Base-by-base conservation (phyloP, 2,113 vertebrate species). In the Cyphomyrus discorhynchus region DNA sequence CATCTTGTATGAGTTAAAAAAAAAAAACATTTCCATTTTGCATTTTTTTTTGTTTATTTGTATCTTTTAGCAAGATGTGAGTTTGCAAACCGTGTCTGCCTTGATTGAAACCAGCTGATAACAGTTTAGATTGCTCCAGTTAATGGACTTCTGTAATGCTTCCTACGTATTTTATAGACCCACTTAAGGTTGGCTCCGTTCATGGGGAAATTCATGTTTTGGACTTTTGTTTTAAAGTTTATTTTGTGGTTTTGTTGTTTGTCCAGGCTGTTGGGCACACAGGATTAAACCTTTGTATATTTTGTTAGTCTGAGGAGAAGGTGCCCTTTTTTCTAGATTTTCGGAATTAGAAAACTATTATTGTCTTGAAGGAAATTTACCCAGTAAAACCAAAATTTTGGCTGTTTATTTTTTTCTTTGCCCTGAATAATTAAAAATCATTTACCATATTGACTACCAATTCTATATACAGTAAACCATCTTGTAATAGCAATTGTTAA, bases 171-270 rank as follows among this genome's bases (percentile, higher is more conserved):
- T 88, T 88, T 45, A 66, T 11, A 80, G 74, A 56, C 35, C 11
- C 10, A 56, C 53, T 56, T 35, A 53, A 42, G 21, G 86, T 56
- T 52, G 27, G 15, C 47, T 31, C 13, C 4, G 6, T 58, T 77
- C 46, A 46, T 70, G 42, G 1, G 35, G 56, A 70, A 70, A 46
- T 88, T n/a, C 58, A 88, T 70, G 58, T 88, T 66, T 45, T 66
- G 35, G 56, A 35, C 87, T 24, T 88, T 88, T 46, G 87, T 66
- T 70, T 56, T n/a, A 46, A 66, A 35, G 42, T 39, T 88, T 45
- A 62, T 35, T 88, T 70, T 88, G 58, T 87, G 86, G 39, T 88
- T 31, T 47, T 88, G 86, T 56, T 39, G 31, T 56, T 87, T 53
- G 52, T 58, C 86, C 24, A 88, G 2, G 58, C 50, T 39, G 35